These are phyloP conservation scores for Hippocampus abdominalis DNA, from an alignment of 2,113 vertebrate species.

Conservation along the genomic window DNA sequence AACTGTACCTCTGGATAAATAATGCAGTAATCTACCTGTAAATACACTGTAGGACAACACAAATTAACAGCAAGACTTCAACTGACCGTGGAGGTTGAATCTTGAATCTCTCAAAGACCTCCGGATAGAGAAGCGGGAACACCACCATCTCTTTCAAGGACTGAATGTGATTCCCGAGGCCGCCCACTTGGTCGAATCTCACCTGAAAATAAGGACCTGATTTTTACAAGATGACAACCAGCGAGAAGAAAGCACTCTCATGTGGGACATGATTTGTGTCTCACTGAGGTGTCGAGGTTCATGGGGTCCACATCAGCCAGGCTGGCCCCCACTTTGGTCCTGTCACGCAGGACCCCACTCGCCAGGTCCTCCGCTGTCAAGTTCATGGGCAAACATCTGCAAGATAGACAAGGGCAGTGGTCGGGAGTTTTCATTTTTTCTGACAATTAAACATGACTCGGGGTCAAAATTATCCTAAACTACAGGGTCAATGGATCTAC, in stretches of 20 bases:
- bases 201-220: conserved; percentile 72
- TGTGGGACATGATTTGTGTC: conserved; percentile 33
- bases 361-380: conserved; percentile 89
- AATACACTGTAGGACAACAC: background rate
- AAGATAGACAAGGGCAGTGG: background rate
- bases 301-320: conserved; percentile 98
- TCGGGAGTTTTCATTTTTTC: too few relatives aligned
- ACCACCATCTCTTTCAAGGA: conserved; percentile 99
- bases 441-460: too few relatives aligned
- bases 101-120: conserved; percentile 98
- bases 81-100: conserved; percentile 95
- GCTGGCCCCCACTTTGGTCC: conserved; percentile 93
- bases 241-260: fast-evolving
- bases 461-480: too few relatives aligned
- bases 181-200: conserved; percentile 91
- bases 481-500: too few relatives aligned
- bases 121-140: conserved; percentile 95
- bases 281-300: conserved; percentile 91
- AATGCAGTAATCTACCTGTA: background rate
- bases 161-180: conserved; percentile 91
- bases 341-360: conserved; percentile 88
- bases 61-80: background rate
- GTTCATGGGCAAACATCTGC: conserved; percentile 95
- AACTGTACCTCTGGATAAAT: background rate
- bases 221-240: background rate